Base-by-base conservation (phyloP, 2,797 vertebrate species). In the Pristis pectinata region DNA sequence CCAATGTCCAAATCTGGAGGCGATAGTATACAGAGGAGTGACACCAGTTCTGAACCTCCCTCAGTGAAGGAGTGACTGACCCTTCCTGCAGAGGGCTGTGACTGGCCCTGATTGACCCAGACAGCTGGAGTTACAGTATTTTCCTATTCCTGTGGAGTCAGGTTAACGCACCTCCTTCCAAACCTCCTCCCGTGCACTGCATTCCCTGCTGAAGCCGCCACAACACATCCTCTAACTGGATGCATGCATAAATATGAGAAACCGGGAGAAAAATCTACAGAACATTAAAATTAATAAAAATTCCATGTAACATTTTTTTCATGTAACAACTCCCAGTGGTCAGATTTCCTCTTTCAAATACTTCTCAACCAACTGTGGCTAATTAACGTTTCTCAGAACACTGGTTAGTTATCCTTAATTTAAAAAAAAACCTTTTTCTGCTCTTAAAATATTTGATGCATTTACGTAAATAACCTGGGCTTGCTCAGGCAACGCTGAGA, bases 201-300 rank as follows among this genome's bases (percentile, higher is more conserved):
- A 67, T 91, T 67, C 34, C 61, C 61, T n/a, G 5, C 9, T 91
- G 87, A 61, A n/a, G 17, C 27, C 10, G n/a, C 41, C 59, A 91
- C 17, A 53, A 41, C 10, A 15, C 22, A 91, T 27, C 7, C 87
- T 67, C 61, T 91, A 24, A 91, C 13, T 56, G 30, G 83, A 91
- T 41, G 22, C 1, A 64, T 10, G 24, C 37, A 24, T 61, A 87
- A 49, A 49, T 1, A 41, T 10, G n/a, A 24, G 37, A 67, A 91
- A 41, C 3, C 9, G 41, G 56, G 37, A 41, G 61, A 44, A 64
- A 67, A 22, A 91, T 24, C n/a, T 24, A 7, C 59, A 41, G 87
- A 76, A 56, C 15, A 94, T 94, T 94, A 76, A 76, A 94, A 94
- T 94, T 74, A 76, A 56, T 53, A 56, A n/a, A 53, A 53, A 94